Evolutionary conservation across 2,113 vertebrate species (phyloP).

Genomic region (Catagonus wagneri): DNA sequence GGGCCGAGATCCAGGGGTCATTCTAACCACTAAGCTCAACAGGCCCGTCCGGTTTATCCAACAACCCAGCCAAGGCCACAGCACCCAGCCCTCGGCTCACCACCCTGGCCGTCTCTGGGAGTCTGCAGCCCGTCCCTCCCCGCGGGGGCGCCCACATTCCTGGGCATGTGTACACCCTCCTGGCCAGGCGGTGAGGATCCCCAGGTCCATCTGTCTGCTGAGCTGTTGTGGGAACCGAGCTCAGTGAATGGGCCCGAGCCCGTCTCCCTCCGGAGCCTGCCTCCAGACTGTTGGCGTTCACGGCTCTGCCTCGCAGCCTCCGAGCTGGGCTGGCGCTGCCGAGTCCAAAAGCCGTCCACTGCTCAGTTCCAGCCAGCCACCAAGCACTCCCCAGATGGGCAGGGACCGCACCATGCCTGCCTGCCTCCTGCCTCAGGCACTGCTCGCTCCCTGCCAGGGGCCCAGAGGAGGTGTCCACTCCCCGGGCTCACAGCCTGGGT

Average conservation of each 20-base stretch:
- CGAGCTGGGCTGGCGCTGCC: slow-evolving; percentile 73
- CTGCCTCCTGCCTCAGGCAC: slow-evolving; percentile 72
- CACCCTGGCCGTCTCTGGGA: not conserved
- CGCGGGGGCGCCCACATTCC: slow-evolving; percentile 56
- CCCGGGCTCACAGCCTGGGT: not conserved
- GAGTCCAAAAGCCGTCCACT: slow-evolving; percentile 79
- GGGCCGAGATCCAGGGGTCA: not conserved
- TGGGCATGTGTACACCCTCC: slow-evolving; percentile 70
- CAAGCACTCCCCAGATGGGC: slow-evolving; percentile 77
- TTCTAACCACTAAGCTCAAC: not conserved
- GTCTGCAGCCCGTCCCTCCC: slow-evolving; percentile 33
- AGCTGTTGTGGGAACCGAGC: slow-evolving; percentile 80
- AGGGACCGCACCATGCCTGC: slow-evolving; percentile 67
- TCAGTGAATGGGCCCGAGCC: slow-evolving; percentile 78
- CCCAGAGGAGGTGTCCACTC: slow-evolving; percentile 60
- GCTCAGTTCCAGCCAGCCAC: slow-evolving; percentile 77
- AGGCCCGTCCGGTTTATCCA: not conserved
- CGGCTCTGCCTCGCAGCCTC: slow-evolving; percentile 80
- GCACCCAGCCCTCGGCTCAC: not conserved
- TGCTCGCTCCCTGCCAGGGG: slow-evolving; percentile 76
- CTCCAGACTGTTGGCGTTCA: slow-evolving; percentile 83
- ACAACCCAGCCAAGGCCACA: not conserved
- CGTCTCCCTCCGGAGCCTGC: slow-evolving; percentile 81
- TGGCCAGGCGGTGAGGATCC: slow-evolving; percentile 80
- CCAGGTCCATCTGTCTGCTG: slow-evolving; percentile 83